A percentile compares a stretch with the other conserved stretches of the same genome.
phyloP scores from a whole-genome alignment of 2,113 vertebrate genomes.

The Hyperoodon ampullatus region DNA sequence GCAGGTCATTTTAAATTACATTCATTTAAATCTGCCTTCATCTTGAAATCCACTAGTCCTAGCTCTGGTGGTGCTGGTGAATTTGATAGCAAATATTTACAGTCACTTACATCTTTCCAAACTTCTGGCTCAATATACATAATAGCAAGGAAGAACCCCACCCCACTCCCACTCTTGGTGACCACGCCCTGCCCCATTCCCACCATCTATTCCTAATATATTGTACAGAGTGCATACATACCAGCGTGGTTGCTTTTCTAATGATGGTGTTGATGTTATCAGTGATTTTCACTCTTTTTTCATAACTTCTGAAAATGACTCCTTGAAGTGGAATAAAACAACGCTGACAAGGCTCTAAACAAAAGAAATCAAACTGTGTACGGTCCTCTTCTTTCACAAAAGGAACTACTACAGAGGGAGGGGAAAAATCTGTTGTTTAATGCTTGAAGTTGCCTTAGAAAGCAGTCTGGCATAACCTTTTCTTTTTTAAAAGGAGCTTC shows the following conservation, averaged over 20 bases:
- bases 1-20: background rate
- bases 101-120: background rate
- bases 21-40: background rate
- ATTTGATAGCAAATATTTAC: slow-evolving; percentile 17
- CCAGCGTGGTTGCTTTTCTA: background rate
- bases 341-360: background rate
- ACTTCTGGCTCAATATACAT: background rate
- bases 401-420: background rate
- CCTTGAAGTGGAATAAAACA: background rate
- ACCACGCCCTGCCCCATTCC: background rate
- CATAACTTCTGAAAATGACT: slow-evolving; percentile 8
- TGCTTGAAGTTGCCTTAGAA: background rate
- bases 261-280: background rate
- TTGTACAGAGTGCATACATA: background rate
- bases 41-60: background rate
- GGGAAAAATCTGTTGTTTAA: background rate
- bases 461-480: background rate
- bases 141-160: background rate
- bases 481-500: background rate
- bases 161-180: background rate
- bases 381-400: slow-evolving; percentile 5
- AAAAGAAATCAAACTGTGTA: background rate
- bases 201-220: background rate
- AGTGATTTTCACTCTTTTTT: background rate
- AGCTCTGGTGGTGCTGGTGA: background rate